phyloP scores from a whole-genome alignment of 1,140 invertebrate genomes.

The Hermatobates lingyangjiaoensis region DNA sequence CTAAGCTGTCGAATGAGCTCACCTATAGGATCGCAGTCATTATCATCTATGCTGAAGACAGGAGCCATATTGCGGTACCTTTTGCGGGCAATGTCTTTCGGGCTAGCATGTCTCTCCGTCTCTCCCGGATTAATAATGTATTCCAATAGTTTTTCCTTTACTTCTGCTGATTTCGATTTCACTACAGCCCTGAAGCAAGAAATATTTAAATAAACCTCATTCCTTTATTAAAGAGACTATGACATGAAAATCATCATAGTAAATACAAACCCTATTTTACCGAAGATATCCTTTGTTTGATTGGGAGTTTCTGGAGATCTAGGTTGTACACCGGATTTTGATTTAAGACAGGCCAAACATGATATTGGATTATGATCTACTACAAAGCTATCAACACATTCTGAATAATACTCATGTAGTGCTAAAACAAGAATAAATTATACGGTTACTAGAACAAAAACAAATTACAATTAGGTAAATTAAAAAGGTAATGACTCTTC shows the following conservation, averaged over 20 bases:
- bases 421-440: conserved; percentile 27
- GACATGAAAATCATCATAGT: background rate
- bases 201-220: background rate
- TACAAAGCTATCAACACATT: conserved; percentile 55
- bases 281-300: conserved; percentile 17
- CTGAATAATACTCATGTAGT: conserved; percentile 65
- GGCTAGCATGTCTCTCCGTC: conserved; percentile 53
- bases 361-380: conserved; percentile 58
- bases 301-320: no score
- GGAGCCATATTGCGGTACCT: conserved; percentile 75
- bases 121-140: conserved; percentile 77
- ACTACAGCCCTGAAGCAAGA: conserved; percentile 19
- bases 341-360: conserved; percentile 54
- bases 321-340: no score
- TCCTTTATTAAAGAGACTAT: background rate
- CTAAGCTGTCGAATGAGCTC: conserved; percentile 23
- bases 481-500: background rate
- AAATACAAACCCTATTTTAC: conserved; percentile 18
- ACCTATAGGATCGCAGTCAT: conserved; percentile 43
- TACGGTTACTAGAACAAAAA: background rate
- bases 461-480: background rate
- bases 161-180: conserved; percentile 75
- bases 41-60: conserved; percentile 85
- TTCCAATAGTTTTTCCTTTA: conserved; percentile 82
- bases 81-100: conserved; percentile 62